phyloP scores from a whole-genome alignment of 2,113 vertebrate species.

The Phaethornis superciliosus region DNA sequence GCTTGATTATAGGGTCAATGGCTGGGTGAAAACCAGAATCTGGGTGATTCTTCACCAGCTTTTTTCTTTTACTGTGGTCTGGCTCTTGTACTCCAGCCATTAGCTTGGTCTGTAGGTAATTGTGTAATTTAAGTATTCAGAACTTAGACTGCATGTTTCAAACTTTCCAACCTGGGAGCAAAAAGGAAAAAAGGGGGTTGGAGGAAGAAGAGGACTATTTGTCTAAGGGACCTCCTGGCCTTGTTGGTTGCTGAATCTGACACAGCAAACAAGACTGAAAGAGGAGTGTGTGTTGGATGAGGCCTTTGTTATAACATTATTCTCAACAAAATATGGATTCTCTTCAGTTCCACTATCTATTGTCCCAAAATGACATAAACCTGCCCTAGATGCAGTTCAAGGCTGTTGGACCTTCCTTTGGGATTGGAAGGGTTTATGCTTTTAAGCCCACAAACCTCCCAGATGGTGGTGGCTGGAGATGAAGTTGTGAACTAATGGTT shows the following conservation, averaged over 20 bases:
- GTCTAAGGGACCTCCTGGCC: neutral
- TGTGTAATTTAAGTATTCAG: neutral
- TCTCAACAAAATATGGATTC: neutral
- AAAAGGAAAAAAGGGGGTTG: neutral
- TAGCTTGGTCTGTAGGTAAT: neutral
- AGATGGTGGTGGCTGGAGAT: neutral
- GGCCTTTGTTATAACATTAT: accelerated
- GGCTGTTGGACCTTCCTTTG: neutral
- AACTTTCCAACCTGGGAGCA: neutral
- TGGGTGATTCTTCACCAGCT: neutral
- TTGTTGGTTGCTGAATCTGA: neutral
- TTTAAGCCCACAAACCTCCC: neutral
- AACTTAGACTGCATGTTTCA: neutral
- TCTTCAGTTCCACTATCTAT: neutral
- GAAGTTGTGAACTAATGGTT: neutral
- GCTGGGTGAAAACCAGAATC: neutral
- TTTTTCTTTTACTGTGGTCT: neutral
- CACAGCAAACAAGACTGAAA: neutral
- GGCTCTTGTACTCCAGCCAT: neutral
- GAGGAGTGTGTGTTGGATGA: neutral
- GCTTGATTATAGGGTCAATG: neutral
- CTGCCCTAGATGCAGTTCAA: neutral
- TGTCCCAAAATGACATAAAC: neutral
- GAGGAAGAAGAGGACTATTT: neutral
- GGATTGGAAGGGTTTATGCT: neutral